Conservation (phyloP, 2,797 vertebrate species). For the Orientallactaga sibirica region DNA sequence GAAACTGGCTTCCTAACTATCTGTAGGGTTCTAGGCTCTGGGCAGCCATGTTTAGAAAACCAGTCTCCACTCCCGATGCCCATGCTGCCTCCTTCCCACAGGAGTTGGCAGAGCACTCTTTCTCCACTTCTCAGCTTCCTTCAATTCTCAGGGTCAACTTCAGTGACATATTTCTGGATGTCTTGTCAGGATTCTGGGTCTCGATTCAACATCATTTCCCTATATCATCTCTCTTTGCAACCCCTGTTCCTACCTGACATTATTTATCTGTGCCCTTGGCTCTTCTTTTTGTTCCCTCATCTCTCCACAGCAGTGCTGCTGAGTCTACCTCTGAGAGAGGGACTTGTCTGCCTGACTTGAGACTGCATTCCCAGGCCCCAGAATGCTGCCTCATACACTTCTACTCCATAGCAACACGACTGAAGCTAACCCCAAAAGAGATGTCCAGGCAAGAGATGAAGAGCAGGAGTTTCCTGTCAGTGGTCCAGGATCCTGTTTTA, state of each 20-base stretch:
- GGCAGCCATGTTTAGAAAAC: not conserved
- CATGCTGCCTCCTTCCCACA: not conserved
- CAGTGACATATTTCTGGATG: not conserved
- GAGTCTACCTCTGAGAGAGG: not conserved
- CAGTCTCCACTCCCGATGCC: not conserved
- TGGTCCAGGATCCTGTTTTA: not conserved
- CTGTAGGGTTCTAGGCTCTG: not conserved
- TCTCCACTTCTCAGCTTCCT: not conserved
- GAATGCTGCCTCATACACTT: not conserved
- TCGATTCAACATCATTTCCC: not conserved
- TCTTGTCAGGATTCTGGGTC: not conserved
- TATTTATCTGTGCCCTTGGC: not conserved
- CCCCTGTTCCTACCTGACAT: not conserved
- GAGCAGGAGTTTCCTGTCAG: not conserved
- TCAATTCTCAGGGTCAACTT: not conserved
- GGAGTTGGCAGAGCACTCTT: not conserved
- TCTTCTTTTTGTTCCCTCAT: not conserved
- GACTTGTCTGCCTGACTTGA: not conserved
- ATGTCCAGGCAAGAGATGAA: not conserved
- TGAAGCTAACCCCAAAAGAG: not conserved
- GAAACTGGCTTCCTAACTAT: not conserved
- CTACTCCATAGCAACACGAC: not conserved
- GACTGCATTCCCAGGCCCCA: not conserved
- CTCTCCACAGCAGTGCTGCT: not conserved
- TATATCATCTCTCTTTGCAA: not conserved